Conservation (phyloP, 1,140 invertebrate species). For the Bilobella aurantiaca region DNA sequence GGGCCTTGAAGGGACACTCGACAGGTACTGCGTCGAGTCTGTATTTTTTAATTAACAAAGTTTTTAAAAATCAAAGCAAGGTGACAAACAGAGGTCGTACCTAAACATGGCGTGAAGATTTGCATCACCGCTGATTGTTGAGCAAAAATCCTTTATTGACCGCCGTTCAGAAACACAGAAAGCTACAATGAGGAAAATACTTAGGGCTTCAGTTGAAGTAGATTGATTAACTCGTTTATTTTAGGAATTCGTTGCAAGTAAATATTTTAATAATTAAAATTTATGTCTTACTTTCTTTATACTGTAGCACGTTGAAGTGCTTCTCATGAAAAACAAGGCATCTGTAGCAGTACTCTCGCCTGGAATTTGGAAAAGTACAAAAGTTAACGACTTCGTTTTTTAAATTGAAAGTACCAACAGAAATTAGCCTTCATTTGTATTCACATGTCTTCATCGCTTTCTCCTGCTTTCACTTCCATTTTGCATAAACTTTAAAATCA, state of each 20-base stretch:
- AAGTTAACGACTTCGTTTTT: not conserved
- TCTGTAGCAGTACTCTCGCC: conserved; percentile 47
- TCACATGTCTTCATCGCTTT: not conserved
- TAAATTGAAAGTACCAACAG: not conserved
- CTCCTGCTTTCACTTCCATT: not conserved
- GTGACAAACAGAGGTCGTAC: not conserved
- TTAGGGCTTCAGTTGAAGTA: too few species aligned
- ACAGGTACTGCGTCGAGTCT: conserved; percentile 65
- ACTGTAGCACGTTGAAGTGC: conserved; percentile 55
- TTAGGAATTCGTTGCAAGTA: not conserved
- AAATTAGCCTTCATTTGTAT: not conserved
- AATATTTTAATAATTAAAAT: too few species aligned
- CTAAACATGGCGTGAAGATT: conserved; percentile 73
- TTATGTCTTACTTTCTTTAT: conserved; percentile 55
- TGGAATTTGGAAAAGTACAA: conserved; percentile 23
- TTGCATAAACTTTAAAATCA: not conserved
- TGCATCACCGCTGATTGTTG: conserved; percentile 74
- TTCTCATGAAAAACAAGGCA: conserved; percentile 53
- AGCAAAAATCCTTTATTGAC: conserved; percentile 63
- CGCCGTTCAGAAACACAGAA: conserved; percentile 61
- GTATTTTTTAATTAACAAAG: not conserved
- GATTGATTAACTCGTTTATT: not conserved
- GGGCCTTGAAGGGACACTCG: conserved; percentile 67
- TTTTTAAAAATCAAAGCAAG: not conserved
- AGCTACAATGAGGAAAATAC: conserved; percentile 48